phyloP scores from a whole-genome alignment of 2,113 vertebrate species.

The Muntiacus muntjak region DNA sequence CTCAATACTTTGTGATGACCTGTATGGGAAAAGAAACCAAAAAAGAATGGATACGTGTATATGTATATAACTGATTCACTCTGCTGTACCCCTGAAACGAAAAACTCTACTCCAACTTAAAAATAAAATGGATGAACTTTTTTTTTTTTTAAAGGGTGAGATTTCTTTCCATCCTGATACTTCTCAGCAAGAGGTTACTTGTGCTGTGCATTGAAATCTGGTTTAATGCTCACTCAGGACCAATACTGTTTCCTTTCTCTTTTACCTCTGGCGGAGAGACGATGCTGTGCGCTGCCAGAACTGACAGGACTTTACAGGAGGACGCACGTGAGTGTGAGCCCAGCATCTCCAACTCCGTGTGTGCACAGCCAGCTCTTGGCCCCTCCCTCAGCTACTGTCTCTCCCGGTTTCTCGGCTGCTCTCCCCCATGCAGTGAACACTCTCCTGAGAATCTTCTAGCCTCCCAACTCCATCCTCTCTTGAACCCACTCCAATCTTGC shows the following conservation, averaged over 20 bases:
- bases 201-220: not conserved
- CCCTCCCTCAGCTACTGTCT: not conserved
- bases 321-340: fast-evolving
- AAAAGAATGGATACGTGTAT: not conserved
- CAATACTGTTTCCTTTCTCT: not conserved
- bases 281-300: not conserved
- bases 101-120: not conserved
- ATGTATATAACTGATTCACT: not conserved
- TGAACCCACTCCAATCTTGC: not conserved
- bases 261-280: not conserved
- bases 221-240: not conserved
- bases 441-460: not conserved
- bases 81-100: not conserved
- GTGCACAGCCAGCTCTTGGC: too few species aligned
- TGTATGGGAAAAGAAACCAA: not conserved
- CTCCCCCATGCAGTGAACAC: too few species aligned
- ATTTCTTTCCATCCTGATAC: not conserved
- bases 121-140: not conserved
- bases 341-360: fast-evolving
- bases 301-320: too few species aligned
- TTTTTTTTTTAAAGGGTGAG: not conserved
- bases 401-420: fast-evolving
- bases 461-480: not conserved
- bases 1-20: not conserved
- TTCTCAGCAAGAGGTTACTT: not conserved